These are phyloP conservation scores for Festucalex cinctus DNA, from an alignment of 2,113 vertebrate species.

Conservation along the genomic window DNA sequence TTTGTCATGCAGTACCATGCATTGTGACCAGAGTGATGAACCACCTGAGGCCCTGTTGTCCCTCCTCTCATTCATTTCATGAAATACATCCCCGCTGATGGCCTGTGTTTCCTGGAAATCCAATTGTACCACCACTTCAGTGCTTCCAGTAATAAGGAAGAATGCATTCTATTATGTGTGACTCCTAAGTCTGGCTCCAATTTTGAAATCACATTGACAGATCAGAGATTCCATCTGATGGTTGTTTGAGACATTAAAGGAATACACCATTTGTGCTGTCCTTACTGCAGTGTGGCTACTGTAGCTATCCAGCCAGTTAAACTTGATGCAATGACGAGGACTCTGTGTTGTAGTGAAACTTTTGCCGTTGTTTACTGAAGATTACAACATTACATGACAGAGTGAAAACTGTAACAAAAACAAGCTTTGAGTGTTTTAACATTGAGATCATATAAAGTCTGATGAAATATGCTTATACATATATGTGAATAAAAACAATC, in stretches of 20 bases:
- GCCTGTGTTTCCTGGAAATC: slow-evolving; percentile 48
- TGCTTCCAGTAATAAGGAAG: slow-evolving; percentile 48
- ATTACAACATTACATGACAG: too few relatives aligned
- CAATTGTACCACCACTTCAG: slow-evolving; percentile 15
- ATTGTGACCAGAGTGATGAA: slow-evolving; percentile 52
- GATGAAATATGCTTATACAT: neutral
- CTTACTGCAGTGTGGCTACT: too few relatives aligned
- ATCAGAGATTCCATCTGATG: slow-evolving; percentile 10
- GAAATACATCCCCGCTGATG: slow-evolving; percentile 52
- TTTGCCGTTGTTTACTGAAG: too few relatives aligned
- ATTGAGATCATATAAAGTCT: too few relatives aligned
- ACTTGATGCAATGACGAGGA: too few relatives aligned
- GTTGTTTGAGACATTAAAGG: slow-evolving; percentile 11
- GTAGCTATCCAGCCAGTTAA: too few relatives aligned
- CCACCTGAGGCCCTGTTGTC: slow-evolving; percentile 37
- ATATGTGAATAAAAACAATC: too few relatives aligned
- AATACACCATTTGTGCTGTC: too few relatives aligned
- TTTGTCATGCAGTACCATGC: slow-evolving; percentile 27
- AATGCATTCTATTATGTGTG: slow-evolving; percentile 38
- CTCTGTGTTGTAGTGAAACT: too few relatives aligned
- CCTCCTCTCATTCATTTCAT: slow-evolving; percentile 30
- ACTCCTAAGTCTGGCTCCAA: slow-evolving; percentile 14
- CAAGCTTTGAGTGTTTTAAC: too few relatives aligned
- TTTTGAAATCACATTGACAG: slow-evolving; percentile 25
- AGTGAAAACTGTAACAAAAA: too few relatives aligned